Evolutionary conservation across 2,888 invertebrate species (phyloP), one percentile per base, ranked within the genome.

Genomic region (Rhamphomyia laevipes): DNA sequence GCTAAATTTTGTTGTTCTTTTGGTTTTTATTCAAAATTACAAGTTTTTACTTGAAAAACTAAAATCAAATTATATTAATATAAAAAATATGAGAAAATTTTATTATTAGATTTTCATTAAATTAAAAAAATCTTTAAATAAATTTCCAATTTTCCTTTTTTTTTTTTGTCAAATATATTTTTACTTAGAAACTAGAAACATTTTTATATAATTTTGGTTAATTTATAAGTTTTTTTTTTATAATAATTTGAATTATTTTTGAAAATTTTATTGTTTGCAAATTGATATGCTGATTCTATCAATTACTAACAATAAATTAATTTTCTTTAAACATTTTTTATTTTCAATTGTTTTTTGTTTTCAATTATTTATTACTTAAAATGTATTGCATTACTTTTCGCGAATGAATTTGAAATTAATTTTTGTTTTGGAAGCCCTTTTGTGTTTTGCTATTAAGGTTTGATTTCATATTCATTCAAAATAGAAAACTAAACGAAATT

Each of bases 221-320:
- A n/a, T n/a, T n/a, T n/a, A n/a, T n/a, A n/a, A n/a, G n/a, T n/a
- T 51, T 51, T 56, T 51, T 50, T 52, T 49, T 54, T 53, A 55
- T 51, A 43, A 45, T 48, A 51, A 48, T 51, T 31, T 51, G n/a
- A n/a, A n/a, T n/a, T n/a, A 51, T 46, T 53, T 49, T 49, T 50
- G 46, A 54, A 57, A 54, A 57, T 56, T 55, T 48, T 55, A 56
- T 53, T 56, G 57, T 58, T 60, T 56, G 45, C 58, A 62, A 65
- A 68, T 66, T 67, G 67, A 67, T 67, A 67, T 67, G 67, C 67
- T 68, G 67, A 65, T 67, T 67, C 64, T 65, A 64, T 65, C 59
- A 63, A 63, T 60, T 52, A 60, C 65, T 60, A 58, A 58, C 58
- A 59, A 55, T 56, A 53, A 46, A 45, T 37, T 21, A 21, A 21